These are phyloP conservation scores for Xylocopa sonorina DNA, from an alignment of 1,140 invertebrate genomes.

Conservation along the genomic window DNA sequence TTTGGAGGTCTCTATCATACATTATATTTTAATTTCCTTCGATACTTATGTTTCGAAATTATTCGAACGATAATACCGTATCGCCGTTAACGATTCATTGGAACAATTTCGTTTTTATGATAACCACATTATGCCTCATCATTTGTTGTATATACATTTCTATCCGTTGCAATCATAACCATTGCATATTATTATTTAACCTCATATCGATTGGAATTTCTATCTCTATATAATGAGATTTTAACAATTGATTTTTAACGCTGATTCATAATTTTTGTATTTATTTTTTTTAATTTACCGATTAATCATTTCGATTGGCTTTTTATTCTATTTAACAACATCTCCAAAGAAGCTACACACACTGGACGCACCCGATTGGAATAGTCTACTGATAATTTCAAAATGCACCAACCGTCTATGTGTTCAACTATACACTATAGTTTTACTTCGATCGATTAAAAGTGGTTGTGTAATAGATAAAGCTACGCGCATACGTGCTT, in stretches of 20 bases:
- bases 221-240: neutral
- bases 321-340: neutral
- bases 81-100: neutral
- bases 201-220: neutral
- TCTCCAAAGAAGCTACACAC: neutral
- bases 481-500: constrained; percentile 1
- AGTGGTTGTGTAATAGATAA: constrained; percentile 20
- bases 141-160: neutral
- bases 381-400: constrained; percentile 12
- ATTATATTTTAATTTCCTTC: constrained; percentile 49
- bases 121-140: neutral
- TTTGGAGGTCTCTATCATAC: constrained; percentile 71
- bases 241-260: constrained; percentile 3
- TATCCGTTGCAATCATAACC: constrained; percentile 15
- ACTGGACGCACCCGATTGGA: neutral
- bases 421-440: constrained; percentile 16
- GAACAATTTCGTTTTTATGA: neutral
- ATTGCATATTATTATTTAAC: constrained; percentile 24
- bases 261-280: neutral
- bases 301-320: neutral
- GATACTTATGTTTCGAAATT: neutral
- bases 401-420: constrained; percentile 28
- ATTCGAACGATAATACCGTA: neutral
- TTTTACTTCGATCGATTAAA: constrained; percentile 24
- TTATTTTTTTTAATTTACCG: neutral